Percentiles rank a stretch among this genome's conserved stretches.
phyloP scores from a whole-genome alignment of 35 echinoderm and acorn worm genomes.

The Heliocidaris erythrogramma region DNA sequence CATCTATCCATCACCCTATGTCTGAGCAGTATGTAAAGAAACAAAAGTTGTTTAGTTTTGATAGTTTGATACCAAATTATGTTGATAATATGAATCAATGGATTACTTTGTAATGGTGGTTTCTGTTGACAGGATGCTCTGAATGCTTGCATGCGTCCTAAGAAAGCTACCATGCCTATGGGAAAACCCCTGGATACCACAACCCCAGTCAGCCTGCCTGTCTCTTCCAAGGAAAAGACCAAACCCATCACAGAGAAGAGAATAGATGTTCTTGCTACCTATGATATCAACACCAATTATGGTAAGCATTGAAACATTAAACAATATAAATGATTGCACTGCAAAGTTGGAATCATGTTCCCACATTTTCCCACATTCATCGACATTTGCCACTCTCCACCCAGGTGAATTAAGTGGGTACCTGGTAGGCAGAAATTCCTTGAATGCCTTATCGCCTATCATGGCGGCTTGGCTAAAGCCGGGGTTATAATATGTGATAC shows the following conservation, averaged over 20 bases:
- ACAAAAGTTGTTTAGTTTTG: not conserved
- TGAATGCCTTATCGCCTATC: too few relatives aligned
- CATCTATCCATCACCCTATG: slow-evolving; percentile 48
- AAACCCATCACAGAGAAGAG: slow-evolving; percentile 73
- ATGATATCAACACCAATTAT: slow-evolving; percentile 85
- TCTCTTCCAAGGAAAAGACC: slow-evolving; percentile 45
- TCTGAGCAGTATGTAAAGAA: not conserved
- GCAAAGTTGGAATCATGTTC: too few relatives aligned
- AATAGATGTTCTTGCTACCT: slow-evolving; percentile 66
- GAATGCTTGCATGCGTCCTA: slow-evolving; percentile 48
- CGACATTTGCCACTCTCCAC: too few relatives aligned
- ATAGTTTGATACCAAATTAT: not conserved
- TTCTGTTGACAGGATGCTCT: slow-evolving; percentile 77
- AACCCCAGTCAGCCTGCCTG: slow-evolving; percentile 19
- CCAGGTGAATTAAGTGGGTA: too few relatives aligned
- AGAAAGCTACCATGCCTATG: slow-evolving; percentile 28
- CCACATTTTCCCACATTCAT: too few relatives aligned
- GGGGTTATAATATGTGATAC: too few relatives aligned
- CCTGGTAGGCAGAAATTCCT: too few relatives aligned
- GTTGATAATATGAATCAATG: not conserved
- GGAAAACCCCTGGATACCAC: slow-evolving; percentile 25
- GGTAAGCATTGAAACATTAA: not conserved
- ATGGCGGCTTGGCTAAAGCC: too few relatives aligned
- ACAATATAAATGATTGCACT: too few relatives aligned
- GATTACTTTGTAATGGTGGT: not conserved